Base-by-base conservation (phyloP, 1,140 invertebrate genomes). In the Trichonephila inaurata region DNA sequence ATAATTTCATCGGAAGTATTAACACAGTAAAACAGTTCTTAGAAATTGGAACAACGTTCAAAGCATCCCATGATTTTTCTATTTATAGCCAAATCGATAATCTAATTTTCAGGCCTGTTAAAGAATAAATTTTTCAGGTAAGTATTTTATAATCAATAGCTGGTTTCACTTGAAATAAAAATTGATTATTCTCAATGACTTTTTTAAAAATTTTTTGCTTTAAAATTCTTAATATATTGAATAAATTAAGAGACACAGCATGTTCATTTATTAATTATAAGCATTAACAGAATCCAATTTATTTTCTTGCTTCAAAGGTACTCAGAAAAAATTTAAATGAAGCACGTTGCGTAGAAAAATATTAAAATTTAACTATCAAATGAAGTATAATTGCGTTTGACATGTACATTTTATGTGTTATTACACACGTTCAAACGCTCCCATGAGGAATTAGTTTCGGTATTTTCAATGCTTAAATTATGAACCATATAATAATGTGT, bases 121-220 rank as follows among this genome's bases (percentile, higher is more conserved):
- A 77, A 77, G 72, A 77, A 77, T 77, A 77, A 14, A 77, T 33
- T 77, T 77, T 33, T 14, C 1, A 28, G 12, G 24, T 40, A 77
- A 77, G 72, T 77, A 77, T 77, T 77, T 64, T 77, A 77, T 33
- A 77, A 77, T 77, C 72, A 40, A 40, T 40, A 77, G 33, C 14
- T 28, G 72, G 18, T 10, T 33, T 19, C 10, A 40, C 72, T 77
- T 18, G 16, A 77, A 33, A 40, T 40, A 77, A 77, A 28, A 40
- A 77, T 77, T 77, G 72, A 77, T 77, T 77, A 77, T 77, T 77
- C 7, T 40, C 33, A 77, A 77, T 77, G 69, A 24, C 64, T 69
- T 28, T 12, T 12, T 24, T n/a, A 6, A 12, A 10, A n/a, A 12
- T 51, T 51, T 51, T 51, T 1, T 24, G 24, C 64, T 8, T 24